phyloP scores from a whole-genome alignment of 2,797 vertebrate species.

The Hipposideros larvatus region DNA sequence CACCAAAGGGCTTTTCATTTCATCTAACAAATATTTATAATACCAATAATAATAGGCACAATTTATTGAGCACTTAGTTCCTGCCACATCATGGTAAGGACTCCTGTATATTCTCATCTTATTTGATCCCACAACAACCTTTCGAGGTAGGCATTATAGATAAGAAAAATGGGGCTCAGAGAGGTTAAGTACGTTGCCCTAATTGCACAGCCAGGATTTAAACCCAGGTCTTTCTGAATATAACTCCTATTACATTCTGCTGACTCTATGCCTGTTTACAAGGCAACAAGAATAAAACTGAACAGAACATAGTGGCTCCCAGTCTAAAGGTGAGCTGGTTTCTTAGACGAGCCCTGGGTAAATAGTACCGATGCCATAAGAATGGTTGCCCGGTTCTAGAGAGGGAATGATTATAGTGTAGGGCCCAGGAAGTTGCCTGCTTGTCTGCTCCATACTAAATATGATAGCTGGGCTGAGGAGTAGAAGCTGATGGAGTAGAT shows the following conservation, averaged over 20 bases:
- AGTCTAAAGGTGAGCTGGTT: background rate
- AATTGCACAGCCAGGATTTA: constrained; percentile 36
- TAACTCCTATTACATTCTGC: background rate
- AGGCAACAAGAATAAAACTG: background rate
- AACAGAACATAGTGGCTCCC: background rate
- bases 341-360: background rate
- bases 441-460: background rate
- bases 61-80: background rate
- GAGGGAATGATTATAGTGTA: background rate
- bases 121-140: background rate
- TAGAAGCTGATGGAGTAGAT: background rate
- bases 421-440: background rate
- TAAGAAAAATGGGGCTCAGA: background rate
- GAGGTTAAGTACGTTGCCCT: constrained; percentile 13
- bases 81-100: background rate
- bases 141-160: background rate
- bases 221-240: constrained; percentile 43
- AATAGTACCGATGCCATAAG: background rate
- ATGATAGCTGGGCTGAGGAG: background rate
- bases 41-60: background rate
- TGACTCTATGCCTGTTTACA: background rate
- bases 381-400: background rate
- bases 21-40: constrained; percentile 34
- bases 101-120: background rate
- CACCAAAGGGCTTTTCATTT: constrained; percentile 18